phyloP scores from a whole-genome alignment of 2,797 vertebrate genomes.

The Smutsia gigantea region DNA sequence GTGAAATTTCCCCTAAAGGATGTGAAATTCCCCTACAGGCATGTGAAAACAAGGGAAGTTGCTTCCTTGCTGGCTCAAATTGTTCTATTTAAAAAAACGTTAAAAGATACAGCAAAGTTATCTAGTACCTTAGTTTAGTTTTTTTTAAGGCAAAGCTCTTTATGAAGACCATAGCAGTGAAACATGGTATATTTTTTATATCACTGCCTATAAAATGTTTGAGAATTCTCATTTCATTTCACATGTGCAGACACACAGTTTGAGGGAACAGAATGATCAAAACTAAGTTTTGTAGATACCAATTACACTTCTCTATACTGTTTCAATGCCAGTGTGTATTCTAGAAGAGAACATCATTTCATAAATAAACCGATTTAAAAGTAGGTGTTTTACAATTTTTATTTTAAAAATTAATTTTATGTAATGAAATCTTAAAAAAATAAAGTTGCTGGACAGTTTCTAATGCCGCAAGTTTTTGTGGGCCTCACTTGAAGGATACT shows the following conservation, averaged over 20 bases:
- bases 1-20: constrained; percentile 70
- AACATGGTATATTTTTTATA: constrained; percentile 83
- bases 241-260: constrained; percentile 79
- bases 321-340: constrained; percentile 82
- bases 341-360: constrained; percentile 84
- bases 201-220: constrained; percentile 83
- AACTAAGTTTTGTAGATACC: constrained; percentile 85
- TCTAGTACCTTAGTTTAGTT: constrained; percentile 72
- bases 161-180: constrained; percentile 76
- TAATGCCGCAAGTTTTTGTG: not conserved
- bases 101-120: constrained; percentile 73
- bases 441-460: not conserved
- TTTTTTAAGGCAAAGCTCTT: constrained; percentile 72
- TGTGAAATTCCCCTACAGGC: constrained; percentile 40
- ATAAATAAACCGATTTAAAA: constrained; percentile 85
- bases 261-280: constrained; percentile 81
- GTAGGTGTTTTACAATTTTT: constrained; percentile 84
- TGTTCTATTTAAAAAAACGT: constrained; percentile 83
- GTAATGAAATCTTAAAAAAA: constrained; percentile 68
- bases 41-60: constrained; percentile 75
- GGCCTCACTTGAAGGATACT: not conserved
- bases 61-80: constrained; percentile 70
- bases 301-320: constrained; percentile 79
- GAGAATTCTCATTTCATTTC: constrained; percentile 81
- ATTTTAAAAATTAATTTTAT: constrained; percentile 82